Base-by-base conservation (phyloP, 2,888 invertebrate genomes). In the Trichacis sp. region DNA sequence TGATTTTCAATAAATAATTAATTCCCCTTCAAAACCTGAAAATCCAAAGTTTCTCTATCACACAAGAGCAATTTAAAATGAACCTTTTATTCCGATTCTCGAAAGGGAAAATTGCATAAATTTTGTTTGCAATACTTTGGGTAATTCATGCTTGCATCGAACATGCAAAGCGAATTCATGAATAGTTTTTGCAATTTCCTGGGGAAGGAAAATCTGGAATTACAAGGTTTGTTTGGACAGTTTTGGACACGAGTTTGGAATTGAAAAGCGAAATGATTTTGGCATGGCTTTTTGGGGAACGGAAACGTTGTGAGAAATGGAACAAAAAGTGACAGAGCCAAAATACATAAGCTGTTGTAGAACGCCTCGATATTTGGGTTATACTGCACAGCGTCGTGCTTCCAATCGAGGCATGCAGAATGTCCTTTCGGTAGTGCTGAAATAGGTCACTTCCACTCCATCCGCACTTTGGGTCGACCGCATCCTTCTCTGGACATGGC, bases 401-500 rank as follows among this genome's bases (percentile, higher is more conserved):
- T 19, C 46, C 1, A n/a, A 46, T 46, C 46, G 20, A 19, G 14
- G 20, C 46, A 24, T 24, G 20, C 24, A 24, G 24, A 46, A 14
- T 19, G n/a, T n/a, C 19, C 12, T 4, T 5, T 9, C 1, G 15
- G 15, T 2, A 42, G 14, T 14, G n/a, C 12, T 8, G 14, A 46
- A 46, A 46, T 46, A 46, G 46, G 46, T 46, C 46, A 24, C 46
- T 46, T 46, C 46, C 14, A 46, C 3, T 46, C 29, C 24, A 12
- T 20, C 20, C 46, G 24, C 18, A 20, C 46, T n/a, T 46, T 24
- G 12, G 46, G 46, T 46, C 24, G 24, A 46, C 46, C 46, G 14
- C 46, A 24, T 46, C 46, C 46, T 46, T 14, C 8, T 29, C 24
- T 24, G 20, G 8, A 24, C 46, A 12, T 20, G n/a, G n/a, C 24